Evolutionary conservation across 2,797 vertebrate species (phyloP).

Genomic region (Zalophus californianus): DNA sequence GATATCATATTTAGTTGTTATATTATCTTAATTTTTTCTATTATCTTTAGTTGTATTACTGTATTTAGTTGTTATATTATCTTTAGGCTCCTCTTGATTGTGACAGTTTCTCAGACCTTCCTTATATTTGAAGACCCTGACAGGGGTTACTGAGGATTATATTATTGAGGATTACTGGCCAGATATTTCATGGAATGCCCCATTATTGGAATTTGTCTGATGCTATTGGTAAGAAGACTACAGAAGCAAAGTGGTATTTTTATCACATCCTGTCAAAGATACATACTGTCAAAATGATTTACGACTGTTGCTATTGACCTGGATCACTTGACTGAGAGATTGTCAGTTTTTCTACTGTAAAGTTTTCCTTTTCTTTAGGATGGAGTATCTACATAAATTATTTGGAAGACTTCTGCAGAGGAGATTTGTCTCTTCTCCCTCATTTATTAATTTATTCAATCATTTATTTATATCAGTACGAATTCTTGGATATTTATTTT

Average conservation of each 20-base stretch:
- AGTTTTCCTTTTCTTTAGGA: background rate
- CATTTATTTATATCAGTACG: background rate
- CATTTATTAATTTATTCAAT: background rate
- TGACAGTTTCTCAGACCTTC: background rate
- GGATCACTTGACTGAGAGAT: background rate
- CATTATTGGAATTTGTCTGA: background rate
- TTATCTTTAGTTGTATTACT: background rate
- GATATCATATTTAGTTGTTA: background rate
- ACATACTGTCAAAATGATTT: no score
- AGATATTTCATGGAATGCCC: background rate
- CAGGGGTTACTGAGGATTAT: no score
- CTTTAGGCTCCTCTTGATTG: background rate
- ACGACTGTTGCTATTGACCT: background rate
- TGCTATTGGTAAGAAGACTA: background rate
- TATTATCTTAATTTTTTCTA: no score
- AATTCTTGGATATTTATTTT: background rate
- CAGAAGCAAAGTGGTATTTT: background rate
- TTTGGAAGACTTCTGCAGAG: background rate
- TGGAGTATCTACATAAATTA: background rate
- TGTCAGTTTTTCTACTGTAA: background rate
- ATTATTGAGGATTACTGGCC: background rate
- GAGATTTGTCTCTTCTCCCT: background rate
- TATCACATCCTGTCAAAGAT: background rate
- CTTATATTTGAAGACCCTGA: background rate
- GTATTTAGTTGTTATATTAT: background rate